Evolutionary conservation across 2,888 invertebrate species (phyloP).

Genomic region (Hoplodrina blanda): DNA sequence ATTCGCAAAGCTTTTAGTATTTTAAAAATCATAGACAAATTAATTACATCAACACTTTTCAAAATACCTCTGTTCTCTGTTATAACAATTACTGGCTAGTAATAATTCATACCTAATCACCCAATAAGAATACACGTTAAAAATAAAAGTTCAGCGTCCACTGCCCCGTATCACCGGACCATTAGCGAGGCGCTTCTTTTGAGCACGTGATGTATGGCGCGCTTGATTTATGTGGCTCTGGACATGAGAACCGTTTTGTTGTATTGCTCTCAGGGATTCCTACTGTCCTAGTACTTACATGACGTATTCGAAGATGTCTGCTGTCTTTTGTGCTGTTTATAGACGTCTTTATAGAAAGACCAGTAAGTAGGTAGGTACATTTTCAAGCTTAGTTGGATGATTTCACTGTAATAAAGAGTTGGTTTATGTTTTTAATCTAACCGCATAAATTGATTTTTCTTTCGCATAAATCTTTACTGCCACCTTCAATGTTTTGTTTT

Average conservation of each 20-base stretch:
- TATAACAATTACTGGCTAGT: too few species aligned
- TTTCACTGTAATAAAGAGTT: not conserved
- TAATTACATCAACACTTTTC: not conserved
- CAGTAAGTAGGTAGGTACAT: not conserved
- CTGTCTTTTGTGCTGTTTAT: slow-evolving; percentile 46
- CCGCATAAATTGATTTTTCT: too few species aligned
- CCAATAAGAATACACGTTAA: slow-evolving; percentile 36
- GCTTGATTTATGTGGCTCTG: slow-evolving; percentile 71
- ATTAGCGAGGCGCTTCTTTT: slow-evolving; percentile 69
- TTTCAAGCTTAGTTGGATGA: not conserved
- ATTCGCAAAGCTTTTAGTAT: too few species aligned
- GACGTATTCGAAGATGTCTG: slow-evolving; percentile 40
- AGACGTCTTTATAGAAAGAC: slow-evolving; percentile 29
- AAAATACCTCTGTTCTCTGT: not conserved
- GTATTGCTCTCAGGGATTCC: slow-evolving; percentile 52
- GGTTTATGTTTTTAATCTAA: too few species aligned
- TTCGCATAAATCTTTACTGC: too few species aligned
- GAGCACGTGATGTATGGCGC: slow-evolving; percentile 72
- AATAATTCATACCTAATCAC: slow-evolving; percentile 15
- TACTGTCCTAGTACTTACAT: slow-evolving; percentile 46
- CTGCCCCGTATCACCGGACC: slow-evolving; percentile 69
- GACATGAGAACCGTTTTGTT: slow-evolving; percentile 58
- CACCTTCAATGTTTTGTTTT: too few species aligned
- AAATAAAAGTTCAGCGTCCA: slow-evolving; percentile 65
- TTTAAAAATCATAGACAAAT: too few species aligned